Percentiles rank a stretch among this genome's conserved stretches.
Evolutionary conservation across 2,797 vertebrate species (phyloP).

Genomic region (Eulemur coronatus): DNA sequence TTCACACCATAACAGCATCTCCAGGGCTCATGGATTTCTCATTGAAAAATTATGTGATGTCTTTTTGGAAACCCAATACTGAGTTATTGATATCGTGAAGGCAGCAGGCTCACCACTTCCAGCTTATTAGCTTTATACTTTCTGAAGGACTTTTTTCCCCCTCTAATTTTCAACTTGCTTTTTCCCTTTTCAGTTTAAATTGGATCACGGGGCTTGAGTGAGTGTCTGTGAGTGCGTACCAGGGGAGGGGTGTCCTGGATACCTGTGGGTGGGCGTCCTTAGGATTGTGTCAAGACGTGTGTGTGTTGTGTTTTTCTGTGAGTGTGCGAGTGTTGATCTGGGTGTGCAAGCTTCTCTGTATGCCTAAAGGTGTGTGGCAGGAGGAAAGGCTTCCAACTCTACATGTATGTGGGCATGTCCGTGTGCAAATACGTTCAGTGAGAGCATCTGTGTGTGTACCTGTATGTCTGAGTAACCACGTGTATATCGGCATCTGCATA

Average conservation of each 20-base stretch:
- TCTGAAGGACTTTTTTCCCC: conserved; percentile 65
- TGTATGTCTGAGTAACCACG: not conserved
- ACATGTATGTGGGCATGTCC: not conserved
- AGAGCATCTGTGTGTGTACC: not conserved
- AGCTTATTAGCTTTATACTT: conserved; percentile 72
- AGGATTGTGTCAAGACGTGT: not conserved
- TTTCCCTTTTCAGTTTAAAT: conserved; percentile 60
- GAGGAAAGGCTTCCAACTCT: not conserved
- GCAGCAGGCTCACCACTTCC: conserved; percentile 31
- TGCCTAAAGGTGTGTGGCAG: not conserved
- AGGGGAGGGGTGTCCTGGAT: not conserved
- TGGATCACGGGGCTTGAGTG: conserved; percentile 51
- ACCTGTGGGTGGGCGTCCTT: not conserved
- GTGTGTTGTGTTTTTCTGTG: not conserved
- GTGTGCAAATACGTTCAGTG: not conserved
- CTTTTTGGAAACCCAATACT: conserved; percentile 88
- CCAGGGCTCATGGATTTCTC: conserved; percentile 89
- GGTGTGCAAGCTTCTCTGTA: not conserved
- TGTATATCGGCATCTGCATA: not conserved
- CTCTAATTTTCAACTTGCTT: conserved; percentile 76
- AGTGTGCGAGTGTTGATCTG: not conserved
- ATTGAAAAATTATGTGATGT: conserved; percentile 89
- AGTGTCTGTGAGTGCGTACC: not conserved
- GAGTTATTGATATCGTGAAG: conserved; percentile 78
- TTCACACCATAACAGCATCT: conserved; percentile 87